These are phyloP conservation scores for Ecdyonurus torrentis DNA, from an alignment of 2,888 invertebrate species.

Conservation along the genomic window DNA sequence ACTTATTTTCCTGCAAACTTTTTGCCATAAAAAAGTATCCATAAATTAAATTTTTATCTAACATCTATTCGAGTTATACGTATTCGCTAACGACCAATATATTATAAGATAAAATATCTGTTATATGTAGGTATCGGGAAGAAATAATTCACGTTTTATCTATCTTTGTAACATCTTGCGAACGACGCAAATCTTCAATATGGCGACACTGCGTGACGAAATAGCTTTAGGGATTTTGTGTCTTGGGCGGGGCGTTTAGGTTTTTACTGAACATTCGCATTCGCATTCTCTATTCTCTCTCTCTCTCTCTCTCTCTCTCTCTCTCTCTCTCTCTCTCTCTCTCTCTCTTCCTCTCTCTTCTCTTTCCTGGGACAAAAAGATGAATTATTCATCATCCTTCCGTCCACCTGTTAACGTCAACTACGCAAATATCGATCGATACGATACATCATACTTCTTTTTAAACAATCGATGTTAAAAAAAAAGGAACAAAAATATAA, in stretches of 20 bases:
- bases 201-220: background rate
- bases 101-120: background rate
- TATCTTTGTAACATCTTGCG: background rate
- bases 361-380: background rate
- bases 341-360: no score
- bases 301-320: no score
- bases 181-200: background rate
- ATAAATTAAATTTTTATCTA: background rate
- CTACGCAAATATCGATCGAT: no score
- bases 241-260: no score
- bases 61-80: background rate
- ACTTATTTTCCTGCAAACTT: no score
- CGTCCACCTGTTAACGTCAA: background rate
- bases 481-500: no score
- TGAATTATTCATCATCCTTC: background rate
- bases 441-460: background rate
- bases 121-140: background rate
- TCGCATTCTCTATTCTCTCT: no score
- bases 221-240: no score
- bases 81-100: background rate
- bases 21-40: no score
- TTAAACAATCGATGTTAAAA: no score
- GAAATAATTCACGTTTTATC: background rate
- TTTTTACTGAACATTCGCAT: no score
- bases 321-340: no score